phyloP scores from a whole-genome alignment of 2,113 vertebrate species.

The Lophochroa leadbeateri region DNA sequence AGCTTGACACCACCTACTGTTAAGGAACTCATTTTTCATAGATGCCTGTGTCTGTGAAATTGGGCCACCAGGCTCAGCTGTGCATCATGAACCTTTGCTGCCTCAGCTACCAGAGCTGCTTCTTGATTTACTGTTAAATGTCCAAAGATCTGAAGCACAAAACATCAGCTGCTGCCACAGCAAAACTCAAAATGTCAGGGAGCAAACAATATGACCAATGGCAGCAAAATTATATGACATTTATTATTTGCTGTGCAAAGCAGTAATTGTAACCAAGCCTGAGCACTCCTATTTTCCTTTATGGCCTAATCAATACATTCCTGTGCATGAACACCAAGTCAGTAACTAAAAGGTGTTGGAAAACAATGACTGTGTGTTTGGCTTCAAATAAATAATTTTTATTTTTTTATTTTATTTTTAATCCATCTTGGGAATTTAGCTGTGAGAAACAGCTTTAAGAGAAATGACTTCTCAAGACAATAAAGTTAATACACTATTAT shows the following conservation, averaged over 20 bases:
- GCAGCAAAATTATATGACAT: not conserved
- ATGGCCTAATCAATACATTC: not conserved
- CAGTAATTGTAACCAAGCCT: not conserved
- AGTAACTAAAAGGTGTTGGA: not conserved
- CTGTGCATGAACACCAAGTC: not conserved
- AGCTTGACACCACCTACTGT: not conserved
- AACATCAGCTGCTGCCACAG: conserved; percentile 18
- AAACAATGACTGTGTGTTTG: not conserved
- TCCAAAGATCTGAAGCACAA: not conserved
- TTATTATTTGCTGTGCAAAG: conserved; percentile 2
- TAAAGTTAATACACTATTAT: not conserved
- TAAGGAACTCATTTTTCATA: not conserved
- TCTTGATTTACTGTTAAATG: not conserved
- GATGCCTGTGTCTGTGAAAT: not conserved
- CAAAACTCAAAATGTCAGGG: not conserved
- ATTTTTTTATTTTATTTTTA: too few species aligned
- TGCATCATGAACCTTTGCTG: not conserved
- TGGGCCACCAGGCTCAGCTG: not conserved
- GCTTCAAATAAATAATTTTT: not conserved
- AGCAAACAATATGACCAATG: not conserved
- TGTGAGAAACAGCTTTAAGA: conserved; percentile 4
- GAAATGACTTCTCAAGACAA: conserved; percentile 10
- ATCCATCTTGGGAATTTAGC: not conserved
- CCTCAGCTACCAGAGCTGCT: not conserved
- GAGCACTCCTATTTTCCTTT: not conserved